Evolutionary conservation across 2,888 invertebrate species (phyloP).

Genomic region (Perdita meconis): DNA sequence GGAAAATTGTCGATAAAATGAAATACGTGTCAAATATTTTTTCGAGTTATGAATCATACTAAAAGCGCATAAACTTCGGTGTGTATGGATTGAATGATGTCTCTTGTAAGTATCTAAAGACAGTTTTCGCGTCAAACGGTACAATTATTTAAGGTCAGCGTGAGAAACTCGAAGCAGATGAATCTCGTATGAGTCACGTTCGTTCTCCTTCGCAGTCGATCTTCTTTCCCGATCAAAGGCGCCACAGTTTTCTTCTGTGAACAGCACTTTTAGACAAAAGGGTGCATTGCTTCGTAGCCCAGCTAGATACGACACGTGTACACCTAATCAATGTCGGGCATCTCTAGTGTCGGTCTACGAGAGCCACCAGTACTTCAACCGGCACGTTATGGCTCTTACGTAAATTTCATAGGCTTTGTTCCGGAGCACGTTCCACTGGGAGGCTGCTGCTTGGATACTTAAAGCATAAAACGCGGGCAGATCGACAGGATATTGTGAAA

Average conservation of each 20-base stretch:
- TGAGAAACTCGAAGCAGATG: neutral
- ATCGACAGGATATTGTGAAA: constrained; percentile 28
- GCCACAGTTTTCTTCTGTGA: constrained; percentile 33
- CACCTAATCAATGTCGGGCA: constrained; percentile 80
- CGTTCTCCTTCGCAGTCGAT: constrained; percentile 9
- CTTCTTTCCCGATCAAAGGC: constrained; percentile 20
- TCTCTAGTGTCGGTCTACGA: constrained; percentile 71
- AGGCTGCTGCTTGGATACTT: constrained; percentile 36
- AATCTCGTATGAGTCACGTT: constrained; percentile 16
- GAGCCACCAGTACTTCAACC: constrained; percentile 60
- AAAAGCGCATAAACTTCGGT: no score
- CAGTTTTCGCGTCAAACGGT: no score
- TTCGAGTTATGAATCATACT: no score
- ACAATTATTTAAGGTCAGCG: neutral
- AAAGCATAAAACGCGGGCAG: constrained; percentile 31
- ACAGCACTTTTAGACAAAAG: constrained; percentile 66
- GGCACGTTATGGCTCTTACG: constrained; percentile 71
- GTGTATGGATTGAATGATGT: no score
- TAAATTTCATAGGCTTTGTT: constrained; percentile 72
- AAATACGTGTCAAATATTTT: no score
- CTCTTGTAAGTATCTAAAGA: no score
- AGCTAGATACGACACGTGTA: constrained; percentile 79
- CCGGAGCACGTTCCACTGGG: constrained; percentile 69
- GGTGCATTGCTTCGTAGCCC: constrained; percentile 68
- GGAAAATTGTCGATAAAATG: no score